Evolutionary conservation across 2,113 vertebrate species (phyloP).

Genomic region (Salminus brasiliensis): DNA sequence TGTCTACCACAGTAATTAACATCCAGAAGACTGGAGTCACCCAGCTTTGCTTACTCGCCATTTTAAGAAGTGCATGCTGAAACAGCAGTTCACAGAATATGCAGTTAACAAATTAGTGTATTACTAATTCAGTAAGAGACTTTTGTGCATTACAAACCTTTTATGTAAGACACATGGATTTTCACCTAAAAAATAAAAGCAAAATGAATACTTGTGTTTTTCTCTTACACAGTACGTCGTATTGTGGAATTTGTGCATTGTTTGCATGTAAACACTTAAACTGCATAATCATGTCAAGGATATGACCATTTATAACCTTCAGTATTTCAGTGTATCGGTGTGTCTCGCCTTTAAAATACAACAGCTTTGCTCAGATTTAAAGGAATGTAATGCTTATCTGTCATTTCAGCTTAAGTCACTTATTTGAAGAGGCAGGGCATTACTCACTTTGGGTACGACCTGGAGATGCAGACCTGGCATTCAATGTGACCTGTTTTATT

Average conservation of each 20-base stretch:
- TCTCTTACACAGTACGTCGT: no score
- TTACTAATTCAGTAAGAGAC: no score
- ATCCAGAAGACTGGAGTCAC: background rate
- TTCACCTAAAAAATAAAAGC: no score
- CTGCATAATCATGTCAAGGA: no score
- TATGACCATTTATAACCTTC: background rate
- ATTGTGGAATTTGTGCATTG: background rate
- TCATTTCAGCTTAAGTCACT: conserved; percentile 69
- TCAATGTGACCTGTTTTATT: conserved; percentile 58
- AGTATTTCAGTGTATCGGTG: background rate
- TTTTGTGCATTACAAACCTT: no score
- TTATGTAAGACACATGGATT: no score
- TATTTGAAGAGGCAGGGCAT: conserved; percentile 73
- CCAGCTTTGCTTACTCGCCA: background rate
- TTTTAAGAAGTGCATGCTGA: background rate
- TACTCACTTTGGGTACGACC: conserved; percentile 71
- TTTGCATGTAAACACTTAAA: no score
- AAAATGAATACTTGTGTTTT: no score
- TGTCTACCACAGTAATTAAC: background rate
- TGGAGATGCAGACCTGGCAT: conserved; percentile 23
- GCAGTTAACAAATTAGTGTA: background rate
- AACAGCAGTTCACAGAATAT: background rate
- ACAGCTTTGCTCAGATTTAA: background rate
- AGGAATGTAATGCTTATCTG: conserved; percentile 32
- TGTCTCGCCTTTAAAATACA: background rate